These are phyloP conservation scores for Leptosomus discolor DNA, from an alignment of 2,113 vertebrate genomes.

Conservation along the genomic window DNA sequence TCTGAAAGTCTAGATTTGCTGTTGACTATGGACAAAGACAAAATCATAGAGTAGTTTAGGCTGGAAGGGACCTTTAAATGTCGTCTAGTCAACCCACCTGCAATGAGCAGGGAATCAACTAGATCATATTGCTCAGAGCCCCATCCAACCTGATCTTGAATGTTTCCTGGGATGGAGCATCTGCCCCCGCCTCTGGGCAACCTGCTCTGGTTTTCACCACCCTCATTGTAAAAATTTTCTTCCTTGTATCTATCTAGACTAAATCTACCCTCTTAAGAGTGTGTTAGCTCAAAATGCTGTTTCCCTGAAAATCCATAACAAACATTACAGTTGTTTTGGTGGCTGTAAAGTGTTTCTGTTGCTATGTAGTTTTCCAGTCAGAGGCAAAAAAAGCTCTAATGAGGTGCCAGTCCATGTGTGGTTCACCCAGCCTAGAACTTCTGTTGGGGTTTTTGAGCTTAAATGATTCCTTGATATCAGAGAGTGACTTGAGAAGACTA, in stretches of 20 bases:
- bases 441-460: neutral
- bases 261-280: neutral
- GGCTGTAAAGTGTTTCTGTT: neutral
- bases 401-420: rapidly evolving
- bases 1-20: neutral
- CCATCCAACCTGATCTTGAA: neutral
- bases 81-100: neutral
- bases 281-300: neutral
- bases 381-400: neutral
- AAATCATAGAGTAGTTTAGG: neutral
- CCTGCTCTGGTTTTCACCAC: neutral
- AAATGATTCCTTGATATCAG: neutral
- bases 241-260: neutral
- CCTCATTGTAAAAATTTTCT: neutral
- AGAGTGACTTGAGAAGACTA: neutral
- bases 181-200: neutral
- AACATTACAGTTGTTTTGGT: neutral
- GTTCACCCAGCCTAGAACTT: neutral
- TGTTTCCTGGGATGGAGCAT: neutral
- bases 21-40: neutral
- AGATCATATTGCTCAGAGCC: neutral
- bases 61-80: neutral
- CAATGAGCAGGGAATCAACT: neutral
- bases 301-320: neutral
- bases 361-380: neutral